phyloP scores from a whole-genome alignment of 2,888 invertebrate genomes.

The Cheilosia pagana region DNA sequence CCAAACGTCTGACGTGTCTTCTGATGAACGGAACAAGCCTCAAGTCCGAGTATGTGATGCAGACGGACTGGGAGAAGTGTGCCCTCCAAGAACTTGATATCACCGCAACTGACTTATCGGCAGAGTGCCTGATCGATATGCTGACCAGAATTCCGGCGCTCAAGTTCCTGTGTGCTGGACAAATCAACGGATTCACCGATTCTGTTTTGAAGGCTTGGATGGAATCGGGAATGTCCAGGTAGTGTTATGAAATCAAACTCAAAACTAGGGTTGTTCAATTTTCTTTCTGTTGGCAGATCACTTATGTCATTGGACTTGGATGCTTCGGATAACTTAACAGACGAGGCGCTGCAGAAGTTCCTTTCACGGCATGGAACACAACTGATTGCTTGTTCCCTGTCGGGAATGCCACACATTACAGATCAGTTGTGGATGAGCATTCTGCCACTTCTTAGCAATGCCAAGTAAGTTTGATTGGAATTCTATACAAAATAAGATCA shows the following conservation, averaged over 20 bases:
- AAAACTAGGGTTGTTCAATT: background rate
- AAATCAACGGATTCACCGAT: constrained; percentile 99
- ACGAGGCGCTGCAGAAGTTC: constrained; percentile 96
- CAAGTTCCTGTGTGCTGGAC: constrained; percentile 96
- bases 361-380: constrained; percentile 95
- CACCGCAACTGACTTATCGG: constrained; percentile 97
- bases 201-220: constrained; percentile 95
- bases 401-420: constrained; percentile 98
- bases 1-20: constrained; percentile 94
- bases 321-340: constrained; percentile 96
- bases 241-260: background rate
- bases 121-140: constrained; percentile 97
- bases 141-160: constrained; percentile 93
- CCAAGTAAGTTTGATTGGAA: constrained; percentile 87
- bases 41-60: constrained; percentile 95
- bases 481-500: background rate
- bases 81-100: constrained; percentile 97
- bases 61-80: constrained; percentile 99
- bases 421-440: constrained; percentile 99
- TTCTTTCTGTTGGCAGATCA: constrained; percentile 83
- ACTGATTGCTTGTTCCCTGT: constrained; percentile 93
- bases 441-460: constrained; percentile 94
- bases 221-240: constrained; percentile 92
- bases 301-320: constrained; percentile 96
- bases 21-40: constrained; percentile 98